Evolutionary conservation across 2,797 vertebrate species (phyloP), one percentile per base, ranked within the genome.

Genomic region (Brachyalestes nurse): DNA sequence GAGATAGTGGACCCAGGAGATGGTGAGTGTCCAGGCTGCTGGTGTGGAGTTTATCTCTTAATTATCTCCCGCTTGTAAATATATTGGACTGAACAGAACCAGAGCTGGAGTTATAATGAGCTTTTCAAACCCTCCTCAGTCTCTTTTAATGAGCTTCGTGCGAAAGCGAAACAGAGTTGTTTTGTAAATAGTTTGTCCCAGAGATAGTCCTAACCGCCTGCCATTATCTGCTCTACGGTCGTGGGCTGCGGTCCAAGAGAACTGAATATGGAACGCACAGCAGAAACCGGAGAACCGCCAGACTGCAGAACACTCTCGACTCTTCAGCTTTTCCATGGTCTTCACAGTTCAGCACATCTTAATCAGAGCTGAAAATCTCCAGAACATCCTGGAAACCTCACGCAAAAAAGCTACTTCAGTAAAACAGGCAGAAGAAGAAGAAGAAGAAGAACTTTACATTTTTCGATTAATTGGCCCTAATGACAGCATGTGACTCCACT

Each of bases 1-100:
- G 95, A 96, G 89, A 95, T 96, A 47, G 45, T 95, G 4, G 95
- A 96, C 78, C 95, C 95, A 19, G 93, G 91, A 83, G 95, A 96
- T 10, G 95, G 95, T 96, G 86, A 93, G 91, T 40, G 1, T 74
- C 72, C 13, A 16, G 21, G 0, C 3, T 58, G 16, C 42, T 64
- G 23, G 47, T 16, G 19, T 0, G 6, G 17, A 67, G 38, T 40
- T 6, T 17, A n/a, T 45, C 65, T 45, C 9, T 21, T 40, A 14
- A 66, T 45, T 66, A 72, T 65, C 34, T 73, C 70, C 61, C 23
- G 10, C 6, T n/a, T 66, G 40, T 55, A 73, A 72, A 57, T 49
- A 4, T 57, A 14, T 65, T n/a, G 9, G 49, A 25, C 34, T 17
- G 69, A 28, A 72, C 53, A n/a, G n/a, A 78, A 23, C 66, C 71